Percentiles rank a stretch among this genome's conserved stretches.
phyloP scores from a whole-genome alignment of 2,113 vertebrate species.

The Cyrtonyx montezumae region DNA sequence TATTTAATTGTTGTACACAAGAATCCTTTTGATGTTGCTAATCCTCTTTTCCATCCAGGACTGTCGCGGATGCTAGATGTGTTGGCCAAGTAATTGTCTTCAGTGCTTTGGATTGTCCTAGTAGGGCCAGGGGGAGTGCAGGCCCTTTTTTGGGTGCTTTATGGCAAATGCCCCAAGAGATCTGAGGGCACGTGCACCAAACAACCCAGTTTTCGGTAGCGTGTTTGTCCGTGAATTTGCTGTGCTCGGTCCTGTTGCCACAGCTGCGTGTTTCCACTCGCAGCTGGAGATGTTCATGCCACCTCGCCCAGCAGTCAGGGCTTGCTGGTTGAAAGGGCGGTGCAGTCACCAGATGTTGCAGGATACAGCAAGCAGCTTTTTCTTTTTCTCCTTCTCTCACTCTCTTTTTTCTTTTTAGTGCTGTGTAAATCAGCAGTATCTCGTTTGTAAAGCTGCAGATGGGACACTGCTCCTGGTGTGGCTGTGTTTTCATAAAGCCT shows the following conservation, averaged over 20 bases:
- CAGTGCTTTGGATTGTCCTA: background rate
- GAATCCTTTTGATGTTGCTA: background rate
- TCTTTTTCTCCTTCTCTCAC: background rate
- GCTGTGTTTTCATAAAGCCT: constrained; percentile 4
- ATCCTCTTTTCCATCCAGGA: background rate
- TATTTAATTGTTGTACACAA: background rate
- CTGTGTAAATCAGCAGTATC: background rate
- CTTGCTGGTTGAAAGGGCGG: background rate
- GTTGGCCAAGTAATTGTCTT: background rate
- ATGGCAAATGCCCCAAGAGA: background rate
- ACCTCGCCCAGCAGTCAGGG: background rate
- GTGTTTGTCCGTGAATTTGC: background rate
- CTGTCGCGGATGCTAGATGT: background rate
- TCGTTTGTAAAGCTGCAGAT: constrained; percentile 23
- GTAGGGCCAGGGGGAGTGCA: background rate
- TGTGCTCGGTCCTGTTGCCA: background rate
- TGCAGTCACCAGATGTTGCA: background rate
- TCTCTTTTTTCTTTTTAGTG: background rate
- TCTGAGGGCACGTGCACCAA: background rate
- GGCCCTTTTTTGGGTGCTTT: background rate
- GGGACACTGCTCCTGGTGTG: background rate
- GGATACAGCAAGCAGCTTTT: background rate
- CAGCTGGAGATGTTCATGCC: background rate
- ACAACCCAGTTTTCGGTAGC: background rate
- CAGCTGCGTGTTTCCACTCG: background rate